Conservation (phyloP, 2,113 vertebrate genomes). For the Psammodynastes pulverulentus region DNA sequence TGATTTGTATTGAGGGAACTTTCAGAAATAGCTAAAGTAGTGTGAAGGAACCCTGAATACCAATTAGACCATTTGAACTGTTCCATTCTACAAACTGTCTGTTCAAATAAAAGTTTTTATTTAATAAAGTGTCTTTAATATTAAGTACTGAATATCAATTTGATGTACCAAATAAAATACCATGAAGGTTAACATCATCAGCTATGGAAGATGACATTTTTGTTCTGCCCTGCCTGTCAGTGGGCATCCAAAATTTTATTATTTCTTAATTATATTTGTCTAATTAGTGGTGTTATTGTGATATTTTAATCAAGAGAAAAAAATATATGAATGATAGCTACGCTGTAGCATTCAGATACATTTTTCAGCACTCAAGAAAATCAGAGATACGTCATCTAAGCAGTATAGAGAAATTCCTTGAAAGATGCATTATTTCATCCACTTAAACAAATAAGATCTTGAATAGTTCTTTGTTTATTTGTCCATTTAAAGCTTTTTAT, state of each 20-base stretch:
- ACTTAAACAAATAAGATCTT: conserved; percentile 36
- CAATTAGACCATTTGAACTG: conserved; percentile 17
- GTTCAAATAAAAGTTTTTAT: conserved; percentile 1
- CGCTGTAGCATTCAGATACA: rapidly evolving
- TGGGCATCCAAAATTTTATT: conserved; percentile 20
- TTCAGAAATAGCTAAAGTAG: conserved; percentile 24
- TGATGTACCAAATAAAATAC: not conserved
- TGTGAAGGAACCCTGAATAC: not conserved
- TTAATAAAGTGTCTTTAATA: conserved; percentile 21
- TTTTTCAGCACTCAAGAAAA: conserved; percentile 13
- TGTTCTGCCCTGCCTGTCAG: not conserved
- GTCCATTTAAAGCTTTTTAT: not conserved
- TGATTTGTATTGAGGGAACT: not conserved
- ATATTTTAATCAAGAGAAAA: conserved; percentile 26
- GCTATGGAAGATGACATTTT: not conserved
- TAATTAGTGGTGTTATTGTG: conserved; percentile 6
- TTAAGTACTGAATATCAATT: not conserved
- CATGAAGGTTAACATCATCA: not conserved
- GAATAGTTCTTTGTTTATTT: not conserved
- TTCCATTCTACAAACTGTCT: conserved; percentile 5
- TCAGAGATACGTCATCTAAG: conserved; percentile 16
- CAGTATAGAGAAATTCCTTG: conserved; percentile 3
- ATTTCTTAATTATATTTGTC: not conserved
- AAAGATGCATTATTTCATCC: conserved; percentile 12
- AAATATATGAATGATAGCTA: conserved; percentile 24